Percentiles rank a stretch among this genome's conserved stretches.
These are phyloP conservation scores for Lepilemur septentrionalis DNA, from an alignment of 2,797 vertebrate genomes.

Conservation along the genomic window DNA sequence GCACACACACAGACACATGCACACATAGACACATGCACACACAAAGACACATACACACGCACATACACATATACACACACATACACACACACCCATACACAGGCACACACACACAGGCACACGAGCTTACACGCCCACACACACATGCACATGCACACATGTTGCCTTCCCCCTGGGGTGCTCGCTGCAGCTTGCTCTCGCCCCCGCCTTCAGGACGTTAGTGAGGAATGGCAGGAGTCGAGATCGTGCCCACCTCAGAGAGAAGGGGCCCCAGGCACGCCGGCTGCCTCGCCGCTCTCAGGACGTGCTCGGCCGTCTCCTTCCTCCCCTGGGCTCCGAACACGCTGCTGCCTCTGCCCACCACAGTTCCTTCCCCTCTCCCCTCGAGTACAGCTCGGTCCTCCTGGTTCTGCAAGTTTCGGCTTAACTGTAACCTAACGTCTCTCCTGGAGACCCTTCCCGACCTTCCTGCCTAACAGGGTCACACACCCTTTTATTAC, in stretches of 20 bases:
- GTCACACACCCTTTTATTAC: background rate
- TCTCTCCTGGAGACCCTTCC: background rate
- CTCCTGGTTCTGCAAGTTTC: background rate
- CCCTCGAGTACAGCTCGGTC: background rate
- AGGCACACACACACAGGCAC: fast-evolving
- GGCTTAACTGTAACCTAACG: background rate
- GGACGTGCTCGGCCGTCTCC: background rate
- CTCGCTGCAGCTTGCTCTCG: background rate
- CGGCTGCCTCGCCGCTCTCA: fast-evolving
- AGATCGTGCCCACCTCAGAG: background rate
- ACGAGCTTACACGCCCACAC: fast-evolving
- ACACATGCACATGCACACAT: background rate
- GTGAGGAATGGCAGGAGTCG: fast-evolving
- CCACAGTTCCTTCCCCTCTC: background rate
- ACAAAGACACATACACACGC: background rate
- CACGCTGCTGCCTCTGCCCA: background rate
- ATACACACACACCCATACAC: fast-evolving
- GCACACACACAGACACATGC: too few relatives aligned
- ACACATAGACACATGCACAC: fast-evolving
- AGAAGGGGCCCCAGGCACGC: background rate
- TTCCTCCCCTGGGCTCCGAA: background rate
- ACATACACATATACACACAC: too few relatives aligned
- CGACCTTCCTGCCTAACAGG: background rate
- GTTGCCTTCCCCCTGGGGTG: background rate
- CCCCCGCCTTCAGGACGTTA: fast-evolving